Evolutionary conservation across 2,113 vertebrate species (phyloP).

Genomic region (Noctilio leporinus): DNA sequence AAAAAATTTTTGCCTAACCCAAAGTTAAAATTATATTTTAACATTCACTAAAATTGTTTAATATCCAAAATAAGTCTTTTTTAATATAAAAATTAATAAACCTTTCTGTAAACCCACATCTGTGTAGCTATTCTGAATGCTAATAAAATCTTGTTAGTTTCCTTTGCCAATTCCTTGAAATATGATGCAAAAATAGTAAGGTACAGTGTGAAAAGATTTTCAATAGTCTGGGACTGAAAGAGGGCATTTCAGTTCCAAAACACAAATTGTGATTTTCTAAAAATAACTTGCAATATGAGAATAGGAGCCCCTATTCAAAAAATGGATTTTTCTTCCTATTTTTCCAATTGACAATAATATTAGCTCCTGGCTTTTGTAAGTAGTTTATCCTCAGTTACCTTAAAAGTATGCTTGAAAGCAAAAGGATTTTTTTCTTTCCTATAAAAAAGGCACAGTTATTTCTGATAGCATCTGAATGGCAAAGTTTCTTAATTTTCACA

Average conservation of each 20-base stretch:
- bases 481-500: neutral
- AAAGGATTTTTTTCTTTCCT: neutral
- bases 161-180: neutral
- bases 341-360: constrained; percentile 29
- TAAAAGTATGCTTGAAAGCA: neutral
- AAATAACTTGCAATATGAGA: neutral
- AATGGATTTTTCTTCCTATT: neutral
- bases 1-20: neutral
- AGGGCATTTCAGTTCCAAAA: neutral
- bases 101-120: neutral
- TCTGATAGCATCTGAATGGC: neutral
- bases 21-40: neutral
- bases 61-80: neutral
- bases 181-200: neutral
- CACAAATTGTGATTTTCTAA: neutral
- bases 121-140: neutral
- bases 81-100: neutral
- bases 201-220: neutral
- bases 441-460: neutral
- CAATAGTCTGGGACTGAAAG: neutral
- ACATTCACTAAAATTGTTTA: neutral
- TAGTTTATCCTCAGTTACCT: neutral
- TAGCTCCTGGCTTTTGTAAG: neutral
- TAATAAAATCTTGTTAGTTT: neutral
- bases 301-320: neutral